Evolutionary conservation across 1,140 invertebrate species (phyloP).

Genomic region (Bombus waltoni): DNA sequence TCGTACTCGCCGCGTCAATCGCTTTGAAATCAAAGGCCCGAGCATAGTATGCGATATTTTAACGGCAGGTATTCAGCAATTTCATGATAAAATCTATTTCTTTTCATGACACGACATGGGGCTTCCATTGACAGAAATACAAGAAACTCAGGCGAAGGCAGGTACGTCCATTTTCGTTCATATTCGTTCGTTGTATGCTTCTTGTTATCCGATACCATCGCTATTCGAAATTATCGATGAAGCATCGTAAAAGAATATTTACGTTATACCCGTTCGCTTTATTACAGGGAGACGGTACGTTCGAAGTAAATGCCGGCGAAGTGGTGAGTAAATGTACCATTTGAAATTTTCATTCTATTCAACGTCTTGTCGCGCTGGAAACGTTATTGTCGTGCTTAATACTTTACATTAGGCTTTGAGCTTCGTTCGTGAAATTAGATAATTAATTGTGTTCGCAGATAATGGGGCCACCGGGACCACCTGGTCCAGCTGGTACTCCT

Average conservation of each 20-base stretch:
- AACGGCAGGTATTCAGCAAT: constrained; percentile 13
- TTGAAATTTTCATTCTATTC: not conserved
- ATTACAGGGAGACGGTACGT: constrained; percentile 90
- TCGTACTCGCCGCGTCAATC: not conserved
- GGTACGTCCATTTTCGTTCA: constrained; percentile 83
- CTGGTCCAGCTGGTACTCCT: constrained; percentile 88
- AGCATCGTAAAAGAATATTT: not conserved
- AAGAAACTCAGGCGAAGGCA: constrained; percentile 94
- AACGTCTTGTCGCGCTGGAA: too few species aligned
- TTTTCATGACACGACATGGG: constrained; percentile 61
- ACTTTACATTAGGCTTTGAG: not conserved
- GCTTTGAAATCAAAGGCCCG: constrained; percentile 3
- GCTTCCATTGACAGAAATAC: constrained; percentile 88
- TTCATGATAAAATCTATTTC: constrained; percentile 64
- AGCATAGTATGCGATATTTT: not conserved
- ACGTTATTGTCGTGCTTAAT: not conserved
- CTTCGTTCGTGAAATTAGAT: not conserved
- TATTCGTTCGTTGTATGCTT: not conserved
- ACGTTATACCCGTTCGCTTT: constrained; percentile 29
- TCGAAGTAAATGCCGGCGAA: constrained; percentile 88
- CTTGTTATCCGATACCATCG: not conserved
- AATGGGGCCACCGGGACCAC: constrained; percentile 92
- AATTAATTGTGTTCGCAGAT: constrained; percentile 77
- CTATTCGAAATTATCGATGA: not conserved
- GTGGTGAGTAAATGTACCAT: constrained; percentile 83